These are phyloP conservation scores for Myiothlypis coronata DNA, from an alignment of 2,797 vertebrate genomes.

Conservation along the genomic window DNA sequence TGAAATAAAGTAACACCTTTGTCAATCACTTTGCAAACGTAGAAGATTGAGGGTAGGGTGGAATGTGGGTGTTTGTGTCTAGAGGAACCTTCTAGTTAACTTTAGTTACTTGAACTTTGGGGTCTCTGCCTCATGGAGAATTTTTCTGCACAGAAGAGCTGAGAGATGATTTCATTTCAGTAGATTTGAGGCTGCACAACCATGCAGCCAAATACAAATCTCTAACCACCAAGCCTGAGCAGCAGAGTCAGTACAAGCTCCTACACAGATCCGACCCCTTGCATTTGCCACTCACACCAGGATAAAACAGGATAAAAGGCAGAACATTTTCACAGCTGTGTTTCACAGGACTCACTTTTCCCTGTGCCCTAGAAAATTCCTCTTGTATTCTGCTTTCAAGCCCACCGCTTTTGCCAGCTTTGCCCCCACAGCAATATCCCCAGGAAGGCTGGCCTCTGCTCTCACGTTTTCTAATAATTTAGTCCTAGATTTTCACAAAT, in stretches of 20 bases:
- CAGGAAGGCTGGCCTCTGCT: neutral
- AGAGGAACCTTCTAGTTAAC: neutral
- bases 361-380: neutral
- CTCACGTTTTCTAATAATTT: neutral
- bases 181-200: neutral
- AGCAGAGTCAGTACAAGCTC: neutral
- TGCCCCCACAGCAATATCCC: too few relatives aligned
- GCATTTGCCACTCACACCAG: neutral
- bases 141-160: neutral
- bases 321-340: neutral
- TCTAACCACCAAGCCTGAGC: neutral
- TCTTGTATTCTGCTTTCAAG: neutral
- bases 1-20: neutral
- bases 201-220: neutral
- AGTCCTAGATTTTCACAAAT: neutral
- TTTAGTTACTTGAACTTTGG: neutral
- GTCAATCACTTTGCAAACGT: neutral
- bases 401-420: neutral
- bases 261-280: neutral
- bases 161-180: neutral
- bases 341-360: neutral
- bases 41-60: neutral
- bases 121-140: neutral
- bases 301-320: neutral
- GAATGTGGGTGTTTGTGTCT: neutral